These are phyloP conservation scores for Pimephales promelas DNA, from an alignment of 2,113 vertebrate species.

Conservation along the genomic window DNA sequence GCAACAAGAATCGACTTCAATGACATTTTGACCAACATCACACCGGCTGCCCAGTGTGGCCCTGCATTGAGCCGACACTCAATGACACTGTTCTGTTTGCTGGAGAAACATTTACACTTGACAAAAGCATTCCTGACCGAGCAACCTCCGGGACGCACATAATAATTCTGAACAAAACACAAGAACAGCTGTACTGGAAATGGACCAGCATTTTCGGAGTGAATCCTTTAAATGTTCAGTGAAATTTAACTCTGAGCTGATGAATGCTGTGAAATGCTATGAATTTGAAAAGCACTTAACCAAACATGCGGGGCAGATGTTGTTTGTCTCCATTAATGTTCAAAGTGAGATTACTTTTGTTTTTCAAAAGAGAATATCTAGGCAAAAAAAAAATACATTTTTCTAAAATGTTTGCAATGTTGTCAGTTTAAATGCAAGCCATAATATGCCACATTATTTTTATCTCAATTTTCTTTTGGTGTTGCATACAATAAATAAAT, in stretches of 20 bases:
- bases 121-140: slow-evolving; percentile 36
- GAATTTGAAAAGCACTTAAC: slow-evolving; percentile 23
- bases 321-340: slow-evolving; percentile 23
- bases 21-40: slow-evolving; percentile 25
- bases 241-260: slow-evolving; percentile 6
- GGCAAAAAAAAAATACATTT: too few species aligned
- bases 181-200: slow-evolving; percentile 33
- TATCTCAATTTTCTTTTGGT: neutral
- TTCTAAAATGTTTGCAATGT: neutral
- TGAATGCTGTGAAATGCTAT: slow-evolving; percentile 30
- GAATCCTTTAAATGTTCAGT: slow-evolving; percentile 29
- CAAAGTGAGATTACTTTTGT: neutral
- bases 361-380: too few species aligned
- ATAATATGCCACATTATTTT: neutral
- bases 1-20: slow-evolving; percentile 46
- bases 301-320: slow-evolving; percentile 30
- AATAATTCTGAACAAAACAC: slow-evolving; percentile 34
- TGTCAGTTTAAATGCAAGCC: neutral
- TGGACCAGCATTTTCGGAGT: slow-evolving; percentile 35
- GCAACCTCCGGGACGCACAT: slow-evolving; percentile 29
- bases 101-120: slow-evolving; percentile 46
- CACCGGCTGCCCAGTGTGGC: slow-evolving; percentile 19
- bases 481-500: neutral
- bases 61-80: slow-evolving; percentile 25
- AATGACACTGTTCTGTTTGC: slow-evolving; percentile 46